Evolutionary conservation across 2,888 invertebrate species (phyloP).

Genomic region (Caradrina clavipalpis): DNA sequence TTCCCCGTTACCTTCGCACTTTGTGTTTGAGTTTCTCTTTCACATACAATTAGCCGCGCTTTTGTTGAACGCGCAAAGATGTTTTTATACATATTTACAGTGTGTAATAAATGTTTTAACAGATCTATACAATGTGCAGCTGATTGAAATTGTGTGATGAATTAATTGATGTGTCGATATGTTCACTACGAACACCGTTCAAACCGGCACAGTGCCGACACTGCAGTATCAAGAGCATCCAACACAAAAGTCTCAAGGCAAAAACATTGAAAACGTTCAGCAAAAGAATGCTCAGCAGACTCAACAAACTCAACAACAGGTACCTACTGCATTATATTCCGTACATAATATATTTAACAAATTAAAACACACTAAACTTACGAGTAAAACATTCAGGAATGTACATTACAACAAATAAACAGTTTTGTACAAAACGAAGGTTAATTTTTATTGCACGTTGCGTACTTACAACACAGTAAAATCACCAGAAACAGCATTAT

Average conservation of each 20-base stretch:
- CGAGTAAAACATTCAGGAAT: not conserved
- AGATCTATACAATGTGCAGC: slow-evolving; percentile 64
- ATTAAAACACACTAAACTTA: not conserved
- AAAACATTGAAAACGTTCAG: slow-evolving; percentile 91
- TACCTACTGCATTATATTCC: slow-evolving; percentile 25
- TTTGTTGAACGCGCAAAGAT: slow-evolving; percentile 71
- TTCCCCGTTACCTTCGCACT: slow-evolving; percentile 90
- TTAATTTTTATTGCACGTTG: no score
- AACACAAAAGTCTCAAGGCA: slow-evolving; percentile 91
- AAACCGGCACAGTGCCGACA: slow-evolving; percentile 91
- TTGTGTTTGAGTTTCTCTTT: slow-evolving; percentile 86
- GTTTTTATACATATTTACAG: slow-evolving; percentile 52
- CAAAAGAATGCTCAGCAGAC: slow-evolving; percentile 91
- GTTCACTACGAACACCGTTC: slow-evolving; percentile 92
- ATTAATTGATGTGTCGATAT: slow-evolving; percentile 75
- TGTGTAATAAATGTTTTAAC: slow-evolving; percentile 65
- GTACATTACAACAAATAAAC: no score
- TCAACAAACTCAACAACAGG: slow-evolving; percentile 75
- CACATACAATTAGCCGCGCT: slow-evolving; percentile 85
- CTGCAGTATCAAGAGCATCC: slow-evolving; percentile 93
- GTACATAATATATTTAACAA: not conserved
- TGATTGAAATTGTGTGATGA: slow-evolving; percentile 69
- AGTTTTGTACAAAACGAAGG: no score
- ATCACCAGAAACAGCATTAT: no score
- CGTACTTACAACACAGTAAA: not conserved